A percentile compares a stretch with the other conserved stretches of the same genome.
Conservation (phyloP, 30 jellyfish, hydroid and myxozoan species). For the Mastigias papua region DNA sequence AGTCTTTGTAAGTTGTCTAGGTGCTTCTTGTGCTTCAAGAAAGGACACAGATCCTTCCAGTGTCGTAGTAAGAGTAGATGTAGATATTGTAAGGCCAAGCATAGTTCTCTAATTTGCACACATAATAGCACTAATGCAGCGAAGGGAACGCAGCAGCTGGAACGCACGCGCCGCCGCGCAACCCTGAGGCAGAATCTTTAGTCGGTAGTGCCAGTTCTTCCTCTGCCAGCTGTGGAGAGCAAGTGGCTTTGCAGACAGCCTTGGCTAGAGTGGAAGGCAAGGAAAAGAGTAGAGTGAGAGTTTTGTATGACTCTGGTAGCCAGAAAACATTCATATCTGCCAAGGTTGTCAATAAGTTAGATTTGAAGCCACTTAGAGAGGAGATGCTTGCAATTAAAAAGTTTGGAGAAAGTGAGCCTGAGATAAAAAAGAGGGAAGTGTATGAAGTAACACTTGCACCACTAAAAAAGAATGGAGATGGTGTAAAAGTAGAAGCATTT, state of each 20-base stretch:
- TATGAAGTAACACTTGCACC: slow-evolving; percentile 46
- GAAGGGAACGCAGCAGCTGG: neutral
- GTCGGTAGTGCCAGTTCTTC: neutral
- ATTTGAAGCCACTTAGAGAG: slow-evolving; percentile 59
- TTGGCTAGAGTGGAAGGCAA: slow-evolving; percentile 35
- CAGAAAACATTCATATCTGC: slow-evolving; percentile 62
- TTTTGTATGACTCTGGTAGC: slow-evolving; percentile 58
- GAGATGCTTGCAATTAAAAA: slow-evolving; percentile 61
- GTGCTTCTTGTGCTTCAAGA: neutral
- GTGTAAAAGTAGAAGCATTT: slow-evolving; percentile 56
- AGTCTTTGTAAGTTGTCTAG: neutral
- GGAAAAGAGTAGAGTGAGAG: slow-evolving; percentile 12
- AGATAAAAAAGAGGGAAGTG: slow-evolving; percentile 59
- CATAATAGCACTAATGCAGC: neutral
- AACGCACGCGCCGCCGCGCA: neutral
- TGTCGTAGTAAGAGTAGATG: slow-evolving; percentile 18
- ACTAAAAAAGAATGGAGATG: slow-evolving; percentile 2
- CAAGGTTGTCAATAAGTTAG: slow-evolving; percentile 54
- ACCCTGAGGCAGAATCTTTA: neutral
- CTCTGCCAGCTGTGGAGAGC: neutral
- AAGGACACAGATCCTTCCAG: slow-evolving; percentile 20
- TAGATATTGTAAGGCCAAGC: slow-evolving; percentile 7
- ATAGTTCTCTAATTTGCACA: neutral
- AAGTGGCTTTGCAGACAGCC: slow-evolving; percentile 61
- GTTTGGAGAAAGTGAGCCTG: slow-evolving; percentile 69